Evolutionary conservation across 2,888 invertebrate species (phyloP), one percentile per base, ranked within the genome.

Genomic region (Lithophane ornitopus): DNA sequence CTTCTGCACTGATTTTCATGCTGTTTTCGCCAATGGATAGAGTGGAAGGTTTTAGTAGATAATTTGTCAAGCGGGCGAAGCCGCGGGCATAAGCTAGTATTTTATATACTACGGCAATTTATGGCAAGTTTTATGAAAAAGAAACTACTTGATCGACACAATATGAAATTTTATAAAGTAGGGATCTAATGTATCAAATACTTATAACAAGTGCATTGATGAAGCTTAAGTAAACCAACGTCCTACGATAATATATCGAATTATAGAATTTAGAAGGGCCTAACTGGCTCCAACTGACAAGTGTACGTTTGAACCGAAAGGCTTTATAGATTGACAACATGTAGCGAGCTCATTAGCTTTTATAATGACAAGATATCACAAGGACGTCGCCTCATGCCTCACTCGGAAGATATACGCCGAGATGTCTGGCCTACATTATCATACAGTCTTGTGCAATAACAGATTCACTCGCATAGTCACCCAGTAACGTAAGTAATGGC

Each of bases 381-480:
- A 83, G 84, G 80, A 83, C 80, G 73, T 65, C 58, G 61, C 58
- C 78, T 78, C 78, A 79, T 67, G 67, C 67, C 52, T 67, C 76
- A 78, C 74, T 83, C 73, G 81, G 67, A 52, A 91, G 91, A 92
- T 91, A 89, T 84, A 88, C 87, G 84, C 79, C 79, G 82, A 89
- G 89, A 90, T 86, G 86, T 88, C 89, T 92, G 90, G 89, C 91
- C 90, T 88, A 93, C 91, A 90, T 91, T 89, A 88, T 85, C 86
- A 85, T 82, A 80, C 81, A 70, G 74, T 70, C 78, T 90, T 90
- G 85, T 85, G 90, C 87, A 90, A 91, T 81, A 80, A 70, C 68
- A 83, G 84, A 87, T 83, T 75, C 84, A 76, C 71, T 78, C 62
- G 73, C 63, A 71, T 70, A 83, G 72, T 65, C 85, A 81, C 73